Percentiles rank a stretch among this genome's conserved stretches.
Evolutionary conservation across 1,140 invertebrate genomes (phyloP).

Genomic region (Apis dorsata): DNA sequence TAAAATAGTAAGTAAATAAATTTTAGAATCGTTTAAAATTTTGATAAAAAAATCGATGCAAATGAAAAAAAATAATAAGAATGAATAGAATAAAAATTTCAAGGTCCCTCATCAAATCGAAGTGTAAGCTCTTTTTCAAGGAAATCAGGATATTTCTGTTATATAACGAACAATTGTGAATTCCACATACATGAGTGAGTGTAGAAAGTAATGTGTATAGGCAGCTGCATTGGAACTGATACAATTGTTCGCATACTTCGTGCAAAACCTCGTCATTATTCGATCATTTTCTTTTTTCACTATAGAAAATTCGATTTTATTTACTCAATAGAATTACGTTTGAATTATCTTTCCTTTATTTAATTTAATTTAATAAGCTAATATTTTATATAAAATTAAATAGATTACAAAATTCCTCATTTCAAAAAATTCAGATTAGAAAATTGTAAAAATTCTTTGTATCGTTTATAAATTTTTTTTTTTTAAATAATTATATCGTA

Average conservation of each 20-base stretch:
- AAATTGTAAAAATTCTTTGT: too few species aligned
- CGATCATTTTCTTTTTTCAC: not conserved
- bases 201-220: not conserved
- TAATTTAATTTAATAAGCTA: too few species aligned
- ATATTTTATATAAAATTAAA: too few species aligned
- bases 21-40: too few species aligned
- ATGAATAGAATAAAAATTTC: too few species aligned
- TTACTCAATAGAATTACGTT: not conserved
- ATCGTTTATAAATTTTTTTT: too few species aligned
- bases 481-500: too few species aligned
- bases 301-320: not conserved
- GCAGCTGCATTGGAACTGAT: constrained; percentile 27
- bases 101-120: not conserved
- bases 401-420: not conserved
- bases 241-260: constrained; percentile 33
- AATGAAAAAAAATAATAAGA: not conserved
- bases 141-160: not conserved
- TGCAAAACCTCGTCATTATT: constrained; percentile 17
- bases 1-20: too few species aligned
- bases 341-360: not conserved
- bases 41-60: not conserved
- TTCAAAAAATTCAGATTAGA: too few species aligned
- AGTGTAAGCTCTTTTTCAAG: not conserved
- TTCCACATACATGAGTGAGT: not conserved
- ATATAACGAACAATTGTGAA: constrained; percentile 2